Conservation (phyloP, 2,888 invertebrate genomes). For the Eulithis prunata region DNA sequence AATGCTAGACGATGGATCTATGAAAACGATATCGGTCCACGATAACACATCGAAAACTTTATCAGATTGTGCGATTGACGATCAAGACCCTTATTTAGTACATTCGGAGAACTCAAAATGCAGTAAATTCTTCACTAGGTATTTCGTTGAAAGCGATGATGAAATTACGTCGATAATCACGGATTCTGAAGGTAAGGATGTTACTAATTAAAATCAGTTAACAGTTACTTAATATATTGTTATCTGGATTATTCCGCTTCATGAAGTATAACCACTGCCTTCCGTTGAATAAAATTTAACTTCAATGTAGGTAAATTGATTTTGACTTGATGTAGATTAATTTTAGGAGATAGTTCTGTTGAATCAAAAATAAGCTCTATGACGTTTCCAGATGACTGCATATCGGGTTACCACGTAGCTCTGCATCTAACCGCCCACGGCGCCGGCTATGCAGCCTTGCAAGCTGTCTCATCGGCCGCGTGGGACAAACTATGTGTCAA, state of each 20-base stretch:
- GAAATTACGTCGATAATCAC: slow-evolving; percentile 89
- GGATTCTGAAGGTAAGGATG: slow-evolving; percentile 86
- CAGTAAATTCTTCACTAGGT: slow-evolving; percentile 87
- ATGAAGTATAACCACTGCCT: no score
- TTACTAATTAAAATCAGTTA: background rate
- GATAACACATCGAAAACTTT: slow-evolving; percentile 80
- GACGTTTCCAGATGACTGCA: slow-evolving; percentile 84
- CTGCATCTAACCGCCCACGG: slow-evolving; percentile 90
- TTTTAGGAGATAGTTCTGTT: no score
- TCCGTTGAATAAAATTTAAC: no score
- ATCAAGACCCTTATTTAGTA: slow-evolving; percentile 78
- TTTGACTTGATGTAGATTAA: no score
- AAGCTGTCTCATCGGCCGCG: slow-evolving; percentile 83
- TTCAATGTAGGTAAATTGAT: no score
- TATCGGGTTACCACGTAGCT: slow-evolving; percentile 88
- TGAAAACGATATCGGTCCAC: slow-evolving; percentile 78
- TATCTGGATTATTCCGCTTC: no score
- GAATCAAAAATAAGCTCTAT: background rate
- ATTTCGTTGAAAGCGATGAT: slow-evolving; percentile 88
- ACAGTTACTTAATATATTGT: background rate
- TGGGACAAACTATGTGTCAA: slow-evolving; percentile 65
- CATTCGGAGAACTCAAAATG: slow-evolving; percentile 84
- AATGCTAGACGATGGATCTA: slow-evolving; percentile 80
- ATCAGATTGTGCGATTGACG: slow-evolving; percentile 75
- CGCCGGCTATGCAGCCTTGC: slow-evolving; percentile 87